These are phyloP conservation scores for Rafetus swinhoei DNA, from an alignment of 2,113 vertebrate genomes.

Conservation along the genomic window DNA sequence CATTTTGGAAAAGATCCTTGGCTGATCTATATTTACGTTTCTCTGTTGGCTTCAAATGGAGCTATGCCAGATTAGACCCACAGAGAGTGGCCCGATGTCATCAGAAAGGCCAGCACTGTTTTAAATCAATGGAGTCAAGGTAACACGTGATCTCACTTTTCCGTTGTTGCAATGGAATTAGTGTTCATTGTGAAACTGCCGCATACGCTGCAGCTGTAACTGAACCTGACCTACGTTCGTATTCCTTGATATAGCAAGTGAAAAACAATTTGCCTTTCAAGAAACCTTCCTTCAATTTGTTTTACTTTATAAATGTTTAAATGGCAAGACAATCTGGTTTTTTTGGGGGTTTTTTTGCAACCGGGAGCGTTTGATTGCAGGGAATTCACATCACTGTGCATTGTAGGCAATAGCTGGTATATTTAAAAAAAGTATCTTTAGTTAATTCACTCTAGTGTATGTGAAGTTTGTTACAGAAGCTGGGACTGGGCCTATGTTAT, in stretches of 20 bases:
- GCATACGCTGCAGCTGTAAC: neutral
- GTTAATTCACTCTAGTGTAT: neutral
- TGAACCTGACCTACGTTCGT: slow-evolving; percentile 55
- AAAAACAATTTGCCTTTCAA: neutral
- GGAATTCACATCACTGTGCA: slow-evolving; percentile 13
- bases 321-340: slow-evolving; percentile 16
- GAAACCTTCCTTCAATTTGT: slow-evolving; percentile 22
- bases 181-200: slow-evolving; percentile 14
- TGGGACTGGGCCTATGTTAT: neutral
- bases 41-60: neutral
- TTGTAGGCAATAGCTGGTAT: neutral
- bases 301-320: slow-evolving; percentile 40
- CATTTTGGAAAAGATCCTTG: neutral
- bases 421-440: neutral
- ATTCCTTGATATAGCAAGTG: neutral
- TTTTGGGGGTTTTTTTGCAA: neutral
- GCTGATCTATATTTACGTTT: neutral
- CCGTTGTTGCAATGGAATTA: neutral
- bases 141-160: neutral
- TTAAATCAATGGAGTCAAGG: neutral
- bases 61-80: neutral
- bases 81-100: accelerated
- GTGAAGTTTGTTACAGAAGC: neutral
- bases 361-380: slow-evolving; percentile 10
- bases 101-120: neutral